phyloP scores from a whole-genome alignment of 2,797 vertebrate genomes.

The Mus caroli region DNA sequence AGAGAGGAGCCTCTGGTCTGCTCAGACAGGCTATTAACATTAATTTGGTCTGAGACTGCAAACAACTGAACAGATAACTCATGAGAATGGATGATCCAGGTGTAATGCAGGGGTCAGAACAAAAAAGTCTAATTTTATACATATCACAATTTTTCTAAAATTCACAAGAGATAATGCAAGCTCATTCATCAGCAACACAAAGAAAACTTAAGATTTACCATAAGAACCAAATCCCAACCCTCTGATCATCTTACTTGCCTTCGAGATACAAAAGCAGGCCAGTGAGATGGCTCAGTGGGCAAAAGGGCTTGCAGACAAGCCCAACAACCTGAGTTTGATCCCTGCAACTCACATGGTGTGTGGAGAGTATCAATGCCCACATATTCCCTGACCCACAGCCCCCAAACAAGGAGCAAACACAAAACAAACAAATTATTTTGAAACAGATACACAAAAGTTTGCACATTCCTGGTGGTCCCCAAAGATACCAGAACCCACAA shows the following conservation, averaged over 20 bases:
- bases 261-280: neutral
- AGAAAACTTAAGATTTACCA: conserved; percentile 6
- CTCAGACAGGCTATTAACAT: neutral
- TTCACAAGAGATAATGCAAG: conserved; percentile 25
- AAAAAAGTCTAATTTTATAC: conserved; percentile 55
- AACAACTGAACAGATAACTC: conserved; percentile 15
- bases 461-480: conserved; percentile 58
- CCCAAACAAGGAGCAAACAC: neutral
- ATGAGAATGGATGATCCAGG: neutral
- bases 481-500: conserved; percentile 68
- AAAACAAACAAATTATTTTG: neutral
- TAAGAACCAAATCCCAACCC: conserved; percentile 61
- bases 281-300: neutral
- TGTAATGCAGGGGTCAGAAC: neutral
- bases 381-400: neutral
- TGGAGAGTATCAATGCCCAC: neutral
- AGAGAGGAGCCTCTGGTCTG: neutral
- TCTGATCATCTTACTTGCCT: conserved; percentile 67
- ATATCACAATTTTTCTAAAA: conserved; percentile 52
- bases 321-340: neutral
- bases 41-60: neutral
- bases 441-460: conserved; percentile 61
- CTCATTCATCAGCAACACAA: conserved; percentile 22
- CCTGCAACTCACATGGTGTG: neutral
- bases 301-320: neutral